Percentiles rank a stretch among this genome's conserved stretches.
Evolutionary conservation across 2,888 invertebrate species (phyloP).

Genomic region (Tipula lateralis): DNA sequence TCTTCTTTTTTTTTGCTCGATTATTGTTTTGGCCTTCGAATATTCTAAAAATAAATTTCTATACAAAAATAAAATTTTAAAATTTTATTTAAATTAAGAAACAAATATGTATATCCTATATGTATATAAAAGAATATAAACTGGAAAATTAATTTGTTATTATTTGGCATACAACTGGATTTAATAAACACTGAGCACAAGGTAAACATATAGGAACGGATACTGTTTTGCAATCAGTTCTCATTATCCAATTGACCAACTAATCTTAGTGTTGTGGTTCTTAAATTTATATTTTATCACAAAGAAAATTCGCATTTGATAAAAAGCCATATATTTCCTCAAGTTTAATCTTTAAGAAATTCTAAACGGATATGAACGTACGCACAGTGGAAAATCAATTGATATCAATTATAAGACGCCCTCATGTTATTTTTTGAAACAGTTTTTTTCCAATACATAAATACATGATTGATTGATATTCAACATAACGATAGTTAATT

Average conservation of each 20-base stretch:
- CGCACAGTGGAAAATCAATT: not conserved
- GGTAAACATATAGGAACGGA: not conserved
- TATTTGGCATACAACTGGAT: not conserved
- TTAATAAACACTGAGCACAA: not conserved
- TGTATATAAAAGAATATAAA: not conserved
- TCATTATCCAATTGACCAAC: not conserved
- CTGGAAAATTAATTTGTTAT: not conserved
- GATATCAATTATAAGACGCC: slow-evolving; percentile 16
- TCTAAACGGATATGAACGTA: too few species aligned
- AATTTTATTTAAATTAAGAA: not conserved
- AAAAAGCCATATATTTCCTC: not conserved
- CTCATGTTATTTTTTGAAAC: not conserved
- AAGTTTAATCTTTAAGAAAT: not conserved
- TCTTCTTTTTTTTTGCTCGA: not conserved
- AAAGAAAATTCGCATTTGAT: too few species aligned
- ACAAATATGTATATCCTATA: not conserved
- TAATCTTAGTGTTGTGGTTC: not conserved
- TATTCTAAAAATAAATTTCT: not conserved
- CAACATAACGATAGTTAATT: slow-evolving; percentile 11
- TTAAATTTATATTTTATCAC: not conserved
- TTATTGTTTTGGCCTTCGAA: not conserved
- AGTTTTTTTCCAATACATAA: not conserved
- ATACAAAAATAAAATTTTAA: not conserved
- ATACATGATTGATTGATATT: not conserved
- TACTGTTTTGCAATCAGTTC: not conserved